A percentile compares a stretch with the other conserved stretches of the same genome.
phyloP scores from a whole-genome alignment of 2,888 invertebrate species.

The Melanophora roralis region DNA sequence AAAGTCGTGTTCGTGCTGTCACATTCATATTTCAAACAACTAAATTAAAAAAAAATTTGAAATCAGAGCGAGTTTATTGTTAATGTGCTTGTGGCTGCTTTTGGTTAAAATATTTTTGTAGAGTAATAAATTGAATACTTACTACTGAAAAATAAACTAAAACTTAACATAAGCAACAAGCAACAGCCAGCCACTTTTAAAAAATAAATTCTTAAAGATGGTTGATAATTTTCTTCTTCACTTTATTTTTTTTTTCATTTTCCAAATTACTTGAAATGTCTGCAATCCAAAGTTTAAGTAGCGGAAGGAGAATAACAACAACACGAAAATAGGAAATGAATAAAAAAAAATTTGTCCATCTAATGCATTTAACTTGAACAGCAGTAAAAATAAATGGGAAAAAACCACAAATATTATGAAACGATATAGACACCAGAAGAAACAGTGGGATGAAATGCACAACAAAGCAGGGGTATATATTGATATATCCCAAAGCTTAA shows the following conservation, averaged over 20 bases:
- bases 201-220: background rate
- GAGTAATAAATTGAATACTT: background rate
- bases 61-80: background rate
- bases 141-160: background rate
- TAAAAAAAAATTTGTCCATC: conserved; percentile 45
- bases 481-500: no score
- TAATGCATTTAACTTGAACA: conserved; percentile 53
- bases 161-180: background rate
- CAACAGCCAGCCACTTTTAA: background rate
- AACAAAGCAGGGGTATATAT: background rate
- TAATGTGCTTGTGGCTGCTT: no score
- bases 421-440: background rate
- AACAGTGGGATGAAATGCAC: background rate
- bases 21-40: background rate
- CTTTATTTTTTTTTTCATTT: conserved; percentile 14
- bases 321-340: conserved; percentile 24
- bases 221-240: conserved; percentile 21
- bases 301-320: conserved; percentile 51
- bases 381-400: background rate
- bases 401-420: background rate
- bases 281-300: conserved; percentile 58
- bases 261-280: conserved; percentile 49
- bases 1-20: background rate
- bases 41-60: background rate
- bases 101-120: background rate